Evolutionary conservation across 1,140 invertebrate species (phyloP), one percentile per base, ranked within the genome.

Genomic region (Heterodera schachtii): DNA sequence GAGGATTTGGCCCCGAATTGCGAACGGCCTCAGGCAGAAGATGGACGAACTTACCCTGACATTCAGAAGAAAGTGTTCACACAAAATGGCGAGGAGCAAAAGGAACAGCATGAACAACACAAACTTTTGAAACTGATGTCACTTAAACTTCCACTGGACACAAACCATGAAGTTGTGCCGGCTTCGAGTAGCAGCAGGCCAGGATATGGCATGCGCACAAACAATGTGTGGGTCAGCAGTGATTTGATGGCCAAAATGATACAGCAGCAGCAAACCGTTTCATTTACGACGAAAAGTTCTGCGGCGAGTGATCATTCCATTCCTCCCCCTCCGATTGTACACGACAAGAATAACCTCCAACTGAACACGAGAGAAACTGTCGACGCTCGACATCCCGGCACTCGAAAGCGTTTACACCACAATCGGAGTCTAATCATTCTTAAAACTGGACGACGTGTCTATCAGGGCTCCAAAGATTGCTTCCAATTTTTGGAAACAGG

Each of bases 401-500:
- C 69, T 4, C 69, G 47, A 16, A 69, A 78, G 64, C 57, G 81
- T 16, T 64, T 84, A 57, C 67, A 41, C 57, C 67, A 41, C 57
- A 9, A 84, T 75, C 73, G 80, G 16, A 83, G 81, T 66, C 60
- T 83, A 21, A n/a, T 31, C 21, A 83, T 83, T n/a, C 19, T 83
- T 5, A 84, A 78, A 69, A 78, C 64, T 21, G 84, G 78, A 11
- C 87, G 84, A 74, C 82, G 85, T 5, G 80, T 85, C 11, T 85
- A 84, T 60, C 21, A 84, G 8, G 76, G 78, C 47, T 84, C 82
- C 47, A 84, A 84, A 11, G 85, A 86, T 44, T 86, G 85, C 67
- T 80, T 73, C 75, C 84, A 84, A 60, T 87, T 49, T 75, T 70
- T 78, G 13, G 52, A 87, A 31, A 75, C 41, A 0, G 66, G 70